Base-by-base conservation (phyloP, 2,113 vertebrate species). In the Ceuthmochares aereus region DNA sequence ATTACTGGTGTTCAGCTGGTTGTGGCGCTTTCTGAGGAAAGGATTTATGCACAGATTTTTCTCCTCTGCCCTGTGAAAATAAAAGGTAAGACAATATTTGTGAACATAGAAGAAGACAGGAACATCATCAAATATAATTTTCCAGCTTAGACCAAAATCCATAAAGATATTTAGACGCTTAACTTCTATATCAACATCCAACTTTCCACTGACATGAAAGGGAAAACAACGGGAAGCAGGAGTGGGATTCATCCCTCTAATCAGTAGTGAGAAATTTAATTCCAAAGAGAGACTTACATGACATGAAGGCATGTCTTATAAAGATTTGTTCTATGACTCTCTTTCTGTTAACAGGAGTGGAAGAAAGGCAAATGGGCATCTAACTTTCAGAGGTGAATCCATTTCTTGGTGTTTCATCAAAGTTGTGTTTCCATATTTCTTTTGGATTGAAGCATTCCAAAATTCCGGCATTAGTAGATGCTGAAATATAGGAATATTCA, bases 21-120 rank as follows among this genome's bases (percentile, higher is more conserved):
- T 75, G 47, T 76, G 64, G 66, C 76, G 45, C 92, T 97, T 92
- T 89, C 89, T 81, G 45, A 55, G 37, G 49, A 92, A 79, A 89
- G 37, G 9, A 86, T 95, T 90, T 86, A 52, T 89, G 47, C 14
- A 84, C 55, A 76, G 42, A 40, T 62, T 75, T 87, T 92, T 90
- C 40, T 84, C 22, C 19, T 89, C 59, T 83, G 29, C 55, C n/a
- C 30, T 84, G 36, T 64, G 69, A 95, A 87, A 95, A 77, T 25
- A 75, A 74, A 52, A 58, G 37, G 42, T 85, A 93, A 69, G 42
- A 63, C 36, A 22, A 80, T 67, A 79, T 22, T 84, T 86, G 30
- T 82, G 52, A 74, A 80, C 10, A 45, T 74, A 30, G 30, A 80
- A 56, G 17, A 34, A 84, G 32, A 64, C 16, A 83, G 45, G 85